Evolutionary conservation across 1,140 invertebrate species (phyloP).

Genomic region (Paraescarpia echinospica): DNA sequence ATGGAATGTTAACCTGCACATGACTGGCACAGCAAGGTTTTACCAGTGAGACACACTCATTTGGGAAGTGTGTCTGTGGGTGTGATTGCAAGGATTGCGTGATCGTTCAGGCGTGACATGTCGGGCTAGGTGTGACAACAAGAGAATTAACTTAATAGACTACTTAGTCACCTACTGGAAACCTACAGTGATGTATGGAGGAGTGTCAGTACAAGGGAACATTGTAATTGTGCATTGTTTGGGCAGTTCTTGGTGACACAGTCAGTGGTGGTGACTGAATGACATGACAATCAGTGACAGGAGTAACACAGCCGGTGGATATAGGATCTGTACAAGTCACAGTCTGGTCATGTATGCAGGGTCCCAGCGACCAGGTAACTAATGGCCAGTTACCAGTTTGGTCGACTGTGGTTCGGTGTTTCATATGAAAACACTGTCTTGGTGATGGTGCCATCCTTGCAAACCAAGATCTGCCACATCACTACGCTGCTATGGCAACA

Average conservation of each 20-base stretch:
- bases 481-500: background rate
- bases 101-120: background rate
- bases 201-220: background rate
- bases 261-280: background rate
- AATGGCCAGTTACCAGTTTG: background rate
- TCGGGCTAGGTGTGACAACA: background rate
- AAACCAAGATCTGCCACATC: too few species aligned
- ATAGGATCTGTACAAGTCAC: background rate
- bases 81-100: background rate
- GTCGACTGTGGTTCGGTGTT: background rate
- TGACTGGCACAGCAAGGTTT: background rate
- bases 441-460: too few species aligned
- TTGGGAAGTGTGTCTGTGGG: background rate
- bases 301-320: background rate
- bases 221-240: background rate
- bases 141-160: background rate
- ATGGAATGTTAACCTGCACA: background rate
- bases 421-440: too few species aligned
- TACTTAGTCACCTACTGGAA: background rate
- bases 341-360: background rate
- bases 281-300: background rate
- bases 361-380: background rate
- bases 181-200: background rate
- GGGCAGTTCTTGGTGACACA: background rate
- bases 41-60: background rate